Base-by-base conservation (phyloP, 2,113 vertebrate species). In the Melanerpes formicivorus region DNA sequence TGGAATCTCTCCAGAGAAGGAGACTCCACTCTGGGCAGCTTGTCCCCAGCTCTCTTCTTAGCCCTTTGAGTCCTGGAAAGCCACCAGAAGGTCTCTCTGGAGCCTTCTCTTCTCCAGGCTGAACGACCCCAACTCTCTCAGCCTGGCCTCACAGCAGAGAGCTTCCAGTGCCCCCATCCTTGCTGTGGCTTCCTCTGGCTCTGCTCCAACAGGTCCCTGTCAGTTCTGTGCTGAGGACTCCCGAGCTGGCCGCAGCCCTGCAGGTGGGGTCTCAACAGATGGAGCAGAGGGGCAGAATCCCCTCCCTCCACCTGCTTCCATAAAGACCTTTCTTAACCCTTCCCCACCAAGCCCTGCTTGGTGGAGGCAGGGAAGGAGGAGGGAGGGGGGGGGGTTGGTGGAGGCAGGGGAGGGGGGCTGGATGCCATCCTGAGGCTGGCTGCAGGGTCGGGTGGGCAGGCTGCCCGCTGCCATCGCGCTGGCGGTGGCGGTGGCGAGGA, bases 321-420 rank as follows among this genome's bases (percentile, higher is more conserved):
- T 10, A 0, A 5, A 59, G 52, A 8, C 26, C 30, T 26, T 1
- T 12, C 59, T 13, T 26, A 7, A 73, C 15, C 13, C 18, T 54
- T 37, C 60, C 26, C 21, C 56, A 3, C 5, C 11, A 2, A 30
- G 18, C 16, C 9, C 4, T 0, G 2, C 2, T 13, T 5, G 2
- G 40, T 22, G 56, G 59, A 42, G 42, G 42, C 42, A 42, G 42
- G 42, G 42, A 37, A 37, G 42, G 6, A 42, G 42, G 42, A 14
- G 12, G 42, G 42, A 42, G n/a, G 12, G 10, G 42, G 42, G 42
- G 42, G 42, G 42, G 42, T 42, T 42, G 42, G 42, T 42, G 42
- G 42, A 42, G 25, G 60, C 18, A 12, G 27, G 2, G 42, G 25
- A 50, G 55, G 4, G 4, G 26, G 54, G 5, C 0, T 34, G 3